Percentiles rank a stretch among this genome's conserved stretches.
phyloP scores from a whole-genome alignment of 2,888 invertebrate species.

The Hymenopus coronatus region DNA sequence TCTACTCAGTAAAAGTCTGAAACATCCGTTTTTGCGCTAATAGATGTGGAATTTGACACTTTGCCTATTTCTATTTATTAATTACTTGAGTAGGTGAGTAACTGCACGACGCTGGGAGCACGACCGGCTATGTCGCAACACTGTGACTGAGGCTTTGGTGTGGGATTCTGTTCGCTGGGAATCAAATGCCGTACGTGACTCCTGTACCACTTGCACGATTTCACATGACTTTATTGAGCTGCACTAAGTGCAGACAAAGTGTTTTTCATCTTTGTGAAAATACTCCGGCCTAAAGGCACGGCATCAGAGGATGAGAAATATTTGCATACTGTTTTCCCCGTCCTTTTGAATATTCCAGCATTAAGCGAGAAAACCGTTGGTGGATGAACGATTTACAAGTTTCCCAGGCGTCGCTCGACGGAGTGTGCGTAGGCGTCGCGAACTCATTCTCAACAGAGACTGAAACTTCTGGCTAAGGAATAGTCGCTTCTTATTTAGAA shows the following conservation, averaged over 20 bases:
- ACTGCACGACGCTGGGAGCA: too few relatives aligned
- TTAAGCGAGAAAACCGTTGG: not conserved
- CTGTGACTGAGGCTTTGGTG: too few relatives aligned
- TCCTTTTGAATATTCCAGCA: not conserved
- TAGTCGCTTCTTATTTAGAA: too few relatives aligned
- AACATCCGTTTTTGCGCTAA: too few relatives aligned
- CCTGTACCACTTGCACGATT: not conserved
- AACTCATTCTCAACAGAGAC: too few relatives aligned
- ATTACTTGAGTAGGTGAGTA: too few relatives aligned
- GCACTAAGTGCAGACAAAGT: not conserved
- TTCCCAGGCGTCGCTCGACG: not conserved
- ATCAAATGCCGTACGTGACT: not conserved
- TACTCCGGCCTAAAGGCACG: not conserved
- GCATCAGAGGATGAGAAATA: not conserved
- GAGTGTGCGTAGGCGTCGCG: too few relatives aligned
- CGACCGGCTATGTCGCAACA: too few relatives aligned
- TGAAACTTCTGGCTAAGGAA: too few relatives aligned
- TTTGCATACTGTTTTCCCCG: not conserved
- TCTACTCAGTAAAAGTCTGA: too few relatives aligned
- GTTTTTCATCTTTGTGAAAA: not conserved
- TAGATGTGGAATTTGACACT: too few relatives aligned
- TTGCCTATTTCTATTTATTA: too few relatives aligned
- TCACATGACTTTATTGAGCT: not conserved
- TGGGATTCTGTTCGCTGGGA: not conserved
- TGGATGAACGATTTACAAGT: not conserved